These are phyloP conservation scores for Palythoa caribaeorum DNA, from an alignment of 92 coral and sea anemone species.

Conservation along the genomic window DNA sequence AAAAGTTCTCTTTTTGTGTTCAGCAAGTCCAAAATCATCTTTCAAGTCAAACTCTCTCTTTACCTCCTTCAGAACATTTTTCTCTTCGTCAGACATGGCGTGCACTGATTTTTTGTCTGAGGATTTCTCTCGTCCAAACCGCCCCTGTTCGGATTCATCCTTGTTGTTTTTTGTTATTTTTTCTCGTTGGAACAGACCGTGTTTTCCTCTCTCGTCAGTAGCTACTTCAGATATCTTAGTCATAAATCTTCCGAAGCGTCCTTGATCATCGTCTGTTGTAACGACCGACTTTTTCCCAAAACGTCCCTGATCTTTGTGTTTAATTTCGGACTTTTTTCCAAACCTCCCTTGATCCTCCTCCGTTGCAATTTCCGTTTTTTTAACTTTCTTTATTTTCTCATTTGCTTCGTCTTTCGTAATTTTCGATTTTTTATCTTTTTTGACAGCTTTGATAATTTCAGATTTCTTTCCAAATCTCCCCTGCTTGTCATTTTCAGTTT, in stretches of 20 bases:
- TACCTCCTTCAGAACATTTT: not conserved
- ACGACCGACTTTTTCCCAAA: slow-evolving; percentile 5
- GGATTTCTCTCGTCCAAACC: slow-evolving; percentile 38
- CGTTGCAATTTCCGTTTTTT: slow-evolving; percentile 28
- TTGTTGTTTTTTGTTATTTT: not conserved
- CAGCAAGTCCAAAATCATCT: slow-evolving; percentile 2
- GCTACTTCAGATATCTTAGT: not conserved
- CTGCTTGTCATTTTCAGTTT: not conserved
- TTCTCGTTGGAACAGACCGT: not conserved
- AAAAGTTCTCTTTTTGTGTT: slow-evolving; percentile 1
- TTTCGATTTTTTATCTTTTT: slow-evolving; percentile 10
- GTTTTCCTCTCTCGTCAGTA: not conserved
- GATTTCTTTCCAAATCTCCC: slow-evolving; percentile 35
- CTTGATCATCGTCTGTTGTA: slow-evolving; percentile 6
- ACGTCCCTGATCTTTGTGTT: slow-evolving; percentile 14
- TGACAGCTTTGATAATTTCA: slow-evolving; percentile 10
- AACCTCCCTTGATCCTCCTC: slow-evolving; percentile 33
- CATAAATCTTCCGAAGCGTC: slow-evolving; percentile 30
- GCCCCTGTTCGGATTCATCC: not conserved
- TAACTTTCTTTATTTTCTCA: not conserved
- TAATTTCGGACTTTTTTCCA: slow-evolving; percentile 19
- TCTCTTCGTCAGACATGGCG: not conserved
- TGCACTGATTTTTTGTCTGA: not conserved
- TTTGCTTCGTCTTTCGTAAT: not conserved
- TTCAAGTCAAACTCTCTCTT: slow-evolving; percentile 24